A percentile compares a stretch with the other conserved stretches of the same genome.
These are phyloP conservation scores for Lutra lutra DNA, from an alignment of 2,797 vertebrate genomes.

Conservation along the genomic window DNA sequence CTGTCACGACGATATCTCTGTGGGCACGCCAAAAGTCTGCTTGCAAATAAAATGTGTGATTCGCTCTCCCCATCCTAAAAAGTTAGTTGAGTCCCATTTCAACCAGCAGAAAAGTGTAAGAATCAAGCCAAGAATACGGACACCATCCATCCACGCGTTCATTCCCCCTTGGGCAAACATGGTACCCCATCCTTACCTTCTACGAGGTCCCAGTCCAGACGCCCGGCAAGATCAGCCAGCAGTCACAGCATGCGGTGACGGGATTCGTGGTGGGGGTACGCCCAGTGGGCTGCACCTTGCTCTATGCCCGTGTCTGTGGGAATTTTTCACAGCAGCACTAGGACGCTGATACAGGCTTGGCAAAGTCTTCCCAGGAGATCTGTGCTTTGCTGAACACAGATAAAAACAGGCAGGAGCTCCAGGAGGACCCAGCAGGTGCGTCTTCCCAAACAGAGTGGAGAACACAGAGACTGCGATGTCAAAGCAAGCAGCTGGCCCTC, in stretches of 20 bases:
- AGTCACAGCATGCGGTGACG: fast-evolving
- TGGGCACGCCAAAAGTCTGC: neutral
- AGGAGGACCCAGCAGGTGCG: neutral
- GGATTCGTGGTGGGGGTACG: neutral
- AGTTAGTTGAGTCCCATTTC: fast-evolving
- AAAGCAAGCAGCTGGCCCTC: fast-evolving
- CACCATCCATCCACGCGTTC: neutral
- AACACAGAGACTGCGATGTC: neutral
- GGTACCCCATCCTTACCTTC: too few species aligned
- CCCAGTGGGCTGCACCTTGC: neutral
- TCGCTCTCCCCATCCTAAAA: neutral
- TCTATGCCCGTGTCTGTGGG: neutral
- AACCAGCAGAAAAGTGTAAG: neutral
- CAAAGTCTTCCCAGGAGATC: neutral
- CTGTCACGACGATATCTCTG: neutral
- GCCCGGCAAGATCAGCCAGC: neutral
- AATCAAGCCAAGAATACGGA: fast-evolving
- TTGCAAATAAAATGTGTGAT: neutral
- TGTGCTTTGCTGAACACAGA: neutral
- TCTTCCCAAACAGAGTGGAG: neutral
- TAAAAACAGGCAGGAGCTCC: neutral
- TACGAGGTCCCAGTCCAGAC: neutral
- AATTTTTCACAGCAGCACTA: neutral
- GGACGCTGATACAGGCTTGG: too few species aligned
- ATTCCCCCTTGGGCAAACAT: too few species aligned